phyloP scores from a whole-genome alignment of 1,140 invertebrate species.

The Probaryconus sp. region DNA sequence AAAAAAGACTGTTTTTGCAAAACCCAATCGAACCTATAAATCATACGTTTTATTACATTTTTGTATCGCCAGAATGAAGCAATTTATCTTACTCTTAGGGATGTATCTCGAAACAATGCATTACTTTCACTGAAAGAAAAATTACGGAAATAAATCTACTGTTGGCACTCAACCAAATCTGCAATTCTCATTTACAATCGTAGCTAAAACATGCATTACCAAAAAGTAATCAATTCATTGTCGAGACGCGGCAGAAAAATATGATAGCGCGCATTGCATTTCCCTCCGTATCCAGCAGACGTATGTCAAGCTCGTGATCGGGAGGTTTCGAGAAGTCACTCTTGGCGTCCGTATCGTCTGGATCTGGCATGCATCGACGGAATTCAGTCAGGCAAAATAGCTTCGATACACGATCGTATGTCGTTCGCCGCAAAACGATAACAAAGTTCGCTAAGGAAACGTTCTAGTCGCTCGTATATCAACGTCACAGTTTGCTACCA shows the following conservation, averaged over 20 bases:
- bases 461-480: slow-evolving; percentile 44
- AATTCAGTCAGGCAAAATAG: slow-evolving; percentile 28
- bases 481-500: slow-evolving; percentile 45
- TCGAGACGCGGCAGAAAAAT: neutral
- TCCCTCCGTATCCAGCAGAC: neutral
- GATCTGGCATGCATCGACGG: slow-evolving; percentile 42
- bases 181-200: too few species aligned
- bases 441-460: slow-evolving; percentile 33
- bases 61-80: too few species aligned
- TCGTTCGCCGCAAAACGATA: slow-evolving; percentile 48
- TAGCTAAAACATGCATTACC: too few species aligned
- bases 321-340: slow-evolving; percentile 25
- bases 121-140: too few species aligned
- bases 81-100: too few species aligned
- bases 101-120: too few species aligned
- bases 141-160: too few species aligned
- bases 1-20: too few species aligned
- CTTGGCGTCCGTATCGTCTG: slow-evolving; percentile 14
- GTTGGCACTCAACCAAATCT: too few species aligned
- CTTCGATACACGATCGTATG: slow-evolving; percentile 51
- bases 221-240: slow-evolving; percentile 13
- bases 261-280: neutral
- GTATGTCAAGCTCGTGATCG: neutral
- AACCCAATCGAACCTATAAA: too few species aligned
- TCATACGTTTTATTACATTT: too few species aligned